A percentile compares a stretch with the other conserved stretches of the same genome.
Conservation (phyloP, 2,113 vertebrate genomes). For the Brachyhypopomus gauderio region DNA sequence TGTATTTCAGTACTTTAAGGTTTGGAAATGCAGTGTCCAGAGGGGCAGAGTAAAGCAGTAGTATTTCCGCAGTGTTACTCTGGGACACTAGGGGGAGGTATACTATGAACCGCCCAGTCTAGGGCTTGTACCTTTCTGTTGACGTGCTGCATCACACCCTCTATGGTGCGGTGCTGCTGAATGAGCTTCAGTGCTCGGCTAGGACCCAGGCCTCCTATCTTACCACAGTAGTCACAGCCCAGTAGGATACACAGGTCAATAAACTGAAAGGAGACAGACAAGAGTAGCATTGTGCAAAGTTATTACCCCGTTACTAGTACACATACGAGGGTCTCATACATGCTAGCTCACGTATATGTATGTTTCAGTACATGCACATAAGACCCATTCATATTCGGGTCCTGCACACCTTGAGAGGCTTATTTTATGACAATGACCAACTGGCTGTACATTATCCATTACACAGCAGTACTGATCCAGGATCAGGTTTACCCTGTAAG, state of each 20-base stretch:
- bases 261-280: conserved; percentile 68
- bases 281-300: background rate
- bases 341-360: no score
- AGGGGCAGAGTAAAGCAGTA: background rate
- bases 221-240: conserved; percentile 83
- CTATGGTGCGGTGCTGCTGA: conserved; percentile 75
- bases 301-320: background rate
- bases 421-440: no score
- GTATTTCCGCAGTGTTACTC: background rate
- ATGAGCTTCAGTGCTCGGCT: conserved; percentile 77
- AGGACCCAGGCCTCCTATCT: conserved; percentile 75
- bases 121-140: conserved; percentile 68
- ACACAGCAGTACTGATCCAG: no score
- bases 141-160: conserved; percentile 70
- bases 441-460: no score
- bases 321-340: background rate
- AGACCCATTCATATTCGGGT: no score
- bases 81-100: background rate
- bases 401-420: no score
- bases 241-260: conserved; percentile 83
- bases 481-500: no score
- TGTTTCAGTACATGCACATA: no score
- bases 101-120: background rate
- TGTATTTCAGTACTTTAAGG: no score
- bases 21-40: no score